Conservation (phyloP, 2,113 vertebrate genomes). For the Cepphus grylle region DNA sequence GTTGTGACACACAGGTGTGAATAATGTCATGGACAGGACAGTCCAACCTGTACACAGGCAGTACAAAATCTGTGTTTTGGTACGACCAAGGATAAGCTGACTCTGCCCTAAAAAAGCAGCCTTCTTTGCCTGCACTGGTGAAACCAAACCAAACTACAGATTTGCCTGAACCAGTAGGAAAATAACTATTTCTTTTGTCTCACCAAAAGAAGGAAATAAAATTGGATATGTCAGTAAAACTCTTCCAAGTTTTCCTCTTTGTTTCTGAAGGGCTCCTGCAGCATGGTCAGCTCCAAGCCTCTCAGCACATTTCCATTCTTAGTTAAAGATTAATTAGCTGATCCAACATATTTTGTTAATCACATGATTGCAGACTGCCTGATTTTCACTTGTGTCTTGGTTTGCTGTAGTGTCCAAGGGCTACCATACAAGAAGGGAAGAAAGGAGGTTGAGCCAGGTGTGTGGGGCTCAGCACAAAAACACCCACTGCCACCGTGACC, state of each 20-base stretch:
- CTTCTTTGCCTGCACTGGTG: neutral
- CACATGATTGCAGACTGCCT: neutral
- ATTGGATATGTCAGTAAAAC: neutral
- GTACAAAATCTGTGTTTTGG: neutral
- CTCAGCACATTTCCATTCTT: neutral
- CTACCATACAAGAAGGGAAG: neutral
- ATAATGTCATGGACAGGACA: neutral
- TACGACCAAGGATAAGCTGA: fast-evolving
- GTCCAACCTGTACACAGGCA: neutral
- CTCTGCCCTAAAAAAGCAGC: neutral
- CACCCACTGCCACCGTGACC: neutral
- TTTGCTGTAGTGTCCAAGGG: neutral
- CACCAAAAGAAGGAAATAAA: neutral
- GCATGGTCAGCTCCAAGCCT: neutral
- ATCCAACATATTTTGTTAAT: neutral
- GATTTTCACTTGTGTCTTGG: neutral
- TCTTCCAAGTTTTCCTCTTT: neutral
- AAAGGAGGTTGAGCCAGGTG: neutral
- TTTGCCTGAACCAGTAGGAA: neutral
- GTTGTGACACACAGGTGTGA: neutral
- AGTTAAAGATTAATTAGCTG: neutral
- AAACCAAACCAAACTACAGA: neutral
- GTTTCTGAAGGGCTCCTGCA: neutral
- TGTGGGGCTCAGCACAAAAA: neutral
- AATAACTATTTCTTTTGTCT: neutral